phyloP scores from a whole-genome alignment of 2,797 vertebrate genomes.

The Syncerus caffer region DNA sequence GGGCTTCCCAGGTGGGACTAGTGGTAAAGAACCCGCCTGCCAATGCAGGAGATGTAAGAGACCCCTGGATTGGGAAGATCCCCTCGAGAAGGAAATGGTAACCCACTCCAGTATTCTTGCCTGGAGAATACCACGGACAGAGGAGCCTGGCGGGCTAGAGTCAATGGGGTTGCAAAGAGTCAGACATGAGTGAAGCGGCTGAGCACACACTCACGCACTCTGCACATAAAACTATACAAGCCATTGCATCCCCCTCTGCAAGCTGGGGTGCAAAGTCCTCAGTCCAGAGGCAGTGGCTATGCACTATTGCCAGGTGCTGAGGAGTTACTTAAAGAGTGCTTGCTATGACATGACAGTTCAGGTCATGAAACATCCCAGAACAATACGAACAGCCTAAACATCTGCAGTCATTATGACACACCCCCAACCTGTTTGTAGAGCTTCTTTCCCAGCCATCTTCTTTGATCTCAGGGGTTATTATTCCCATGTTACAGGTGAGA shows the following conservation, averaged over 20 bases:
- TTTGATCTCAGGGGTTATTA: neutral
- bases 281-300: neutral
- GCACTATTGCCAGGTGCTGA: neutral
- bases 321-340: neutral
- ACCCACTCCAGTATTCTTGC: neutral
- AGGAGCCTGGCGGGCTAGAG: neutral
- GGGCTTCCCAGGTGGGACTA: neutral
- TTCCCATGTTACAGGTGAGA: neutral
- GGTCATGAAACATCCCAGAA: neutral
- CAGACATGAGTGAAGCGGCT: neutral
- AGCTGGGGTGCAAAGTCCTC: neutral
- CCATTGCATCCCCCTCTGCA: rapidly evolving
- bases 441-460: neutral
- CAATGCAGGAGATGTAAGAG: neutral
- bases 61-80: neutral
- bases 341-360: neutral
- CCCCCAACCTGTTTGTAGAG: neutral
- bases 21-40: neutral
- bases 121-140: neutral
- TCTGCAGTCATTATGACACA: neutral
- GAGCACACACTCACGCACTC: neutral
- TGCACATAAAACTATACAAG: neutral
- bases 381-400: neutral
- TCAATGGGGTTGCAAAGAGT: neutral
- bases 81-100: neutral